Conservation (phyloP, 1,140 invertebrate species). For the Drosophila triauraria region DNA sequence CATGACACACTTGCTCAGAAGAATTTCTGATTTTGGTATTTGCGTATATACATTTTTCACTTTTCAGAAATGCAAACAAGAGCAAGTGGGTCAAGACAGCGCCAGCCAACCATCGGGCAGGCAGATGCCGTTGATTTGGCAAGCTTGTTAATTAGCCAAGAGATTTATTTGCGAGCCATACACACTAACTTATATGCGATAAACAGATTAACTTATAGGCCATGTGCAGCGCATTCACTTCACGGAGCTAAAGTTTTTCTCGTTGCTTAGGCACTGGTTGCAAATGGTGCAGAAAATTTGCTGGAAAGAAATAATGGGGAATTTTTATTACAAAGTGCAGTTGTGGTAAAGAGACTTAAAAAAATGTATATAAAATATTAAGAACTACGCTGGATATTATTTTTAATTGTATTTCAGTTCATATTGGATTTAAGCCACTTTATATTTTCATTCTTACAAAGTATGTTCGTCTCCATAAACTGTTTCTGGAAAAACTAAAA, state of each 20-base stretch:
- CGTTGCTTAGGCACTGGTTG: constrained; percentile 75
- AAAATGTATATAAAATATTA: too few species aligned
- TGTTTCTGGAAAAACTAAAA: background rate
- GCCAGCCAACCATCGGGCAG: constrained; percentile 17
- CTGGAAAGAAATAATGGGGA: constrained; percentile 22
- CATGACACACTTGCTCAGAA: constrained; percentile 51
- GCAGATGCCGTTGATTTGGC: constrained; percentile 50
- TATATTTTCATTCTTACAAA: too few species aligned
- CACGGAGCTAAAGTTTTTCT: constrained; percentile 71
- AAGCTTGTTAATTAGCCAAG: constrained; percentile 60
- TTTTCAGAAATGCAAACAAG: constrained; percentile 39
- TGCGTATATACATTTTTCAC: constrained; percentile 35
- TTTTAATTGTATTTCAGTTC: background rate
- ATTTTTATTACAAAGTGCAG: background rate
- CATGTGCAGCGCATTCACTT: constrained; percentile 39
- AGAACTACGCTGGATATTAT: background rate
- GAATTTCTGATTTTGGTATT: constrained; percentile 44
- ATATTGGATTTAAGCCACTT: background rate
- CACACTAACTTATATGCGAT: constrained; percentile 45
- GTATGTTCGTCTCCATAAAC: background rate
- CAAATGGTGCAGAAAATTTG: constrained; percentile 79
- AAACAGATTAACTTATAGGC: constrained; percentile 34
- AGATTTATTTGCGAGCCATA: constrained; percentile 51
- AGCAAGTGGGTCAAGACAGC: constrained; percentile 54
- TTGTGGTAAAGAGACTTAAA: background rate